phyloP scores from a whole-genome alignment of 2,888 invertebrate genomes.

The Tachina grossa region DNA sequence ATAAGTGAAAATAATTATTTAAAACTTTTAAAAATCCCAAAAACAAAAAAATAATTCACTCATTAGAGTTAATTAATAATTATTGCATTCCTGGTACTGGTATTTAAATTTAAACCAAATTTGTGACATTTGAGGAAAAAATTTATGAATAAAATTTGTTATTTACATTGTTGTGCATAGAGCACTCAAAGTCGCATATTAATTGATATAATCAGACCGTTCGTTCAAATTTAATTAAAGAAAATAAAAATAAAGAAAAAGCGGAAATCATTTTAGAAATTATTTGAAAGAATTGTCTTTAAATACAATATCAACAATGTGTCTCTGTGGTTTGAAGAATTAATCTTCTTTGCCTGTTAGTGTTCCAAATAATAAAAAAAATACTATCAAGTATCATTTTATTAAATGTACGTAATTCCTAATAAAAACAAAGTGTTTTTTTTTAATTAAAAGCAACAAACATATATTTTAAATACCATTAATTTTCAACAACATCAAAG shows the following conservation, averaged over 20 bases:
- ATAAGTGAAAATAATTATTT: conserved; percentile 16
- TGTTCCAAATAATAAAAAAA: conserved; percentile 5
- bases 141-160: conserved; percentile 8
- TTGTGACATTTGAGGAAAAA: not conserved
- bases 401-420: not conserved
- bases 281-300: conserved; percentile 2
- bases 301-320: conserved; percentile 10
- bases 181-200: conserved; percentile 26
- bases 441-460: not conserved
- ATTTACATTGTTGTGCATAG: conserved; percentile 8
- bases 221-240: conserved; percentile 38
- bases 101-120: not conserved
- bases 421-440: not conserved
- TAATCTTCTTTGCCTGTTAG: not conserved
- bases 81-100: not conserved
- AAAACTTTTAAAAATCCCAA: not conserved
- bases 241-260: not conserved
- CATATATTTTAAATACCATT: conserved; percentile 17
- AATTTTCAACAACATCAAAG: conserved; percentile 14
- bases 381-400: not conserved
- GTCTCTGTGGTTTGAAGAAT: not conserved
- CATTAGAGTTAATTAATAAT: conserved; percentile 16
- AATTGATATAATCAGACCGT: conserved; percentile 28
- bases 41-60: not conserved
- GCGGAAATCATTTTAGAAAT: conserved; percentile 19